Evolutionary conservation across 2,113 vertebrate species (phyloP).

Genomic region (Rana temporaria): DNA sequence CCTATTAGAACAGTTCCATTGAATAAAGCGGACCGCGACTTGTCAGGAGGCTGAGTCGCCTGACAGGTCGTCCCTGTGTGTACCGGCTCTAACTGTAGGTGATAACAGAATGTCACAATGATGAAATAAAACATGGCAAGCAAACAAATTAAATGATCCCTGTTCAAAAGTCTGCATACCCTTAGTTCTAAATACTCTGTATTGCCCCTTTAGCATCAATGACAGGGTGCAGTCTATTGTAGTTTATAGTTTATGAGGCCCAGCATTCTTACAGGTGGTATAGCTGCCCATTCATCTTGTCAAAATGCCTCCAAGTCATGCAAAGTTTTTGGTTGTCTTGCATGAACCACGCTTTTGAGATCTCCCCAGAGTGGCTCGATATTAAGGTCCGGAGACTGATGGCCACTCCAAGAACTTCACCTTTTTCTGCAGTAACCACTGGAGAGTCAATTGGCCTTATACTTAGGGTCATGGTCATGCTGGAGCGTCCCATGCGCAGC

Average conservation of each 20-base stretch:
- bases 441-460: not conserved
- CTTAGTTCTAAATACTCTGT: not conserved
- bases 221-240: not conserved
- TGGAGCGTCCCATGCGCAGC: too few species aligned
- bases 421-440: not conserved
- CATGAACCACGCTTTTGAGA: not conserved
- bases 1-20: too few species aligned
- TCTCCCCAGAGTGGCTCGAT: not conserved
- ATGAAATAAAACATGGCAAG: not conserved
- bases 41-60: too few species aligned
- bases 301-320: too few species aligned
- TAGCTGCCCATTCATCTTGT: too few species aligned
- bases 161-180: not conserved
- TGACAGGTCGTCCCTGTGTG: too few species aligned
- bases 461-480: not conserved
- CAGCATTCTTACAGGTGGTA: too few species aligned
- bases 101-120: not conserved
- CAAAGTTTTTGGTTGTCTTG: too few species aligned
- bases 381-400: not conserved
- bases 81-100: too few species aligned
- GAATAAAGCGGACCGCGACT: too few species aligned
- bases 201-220: not conserved
- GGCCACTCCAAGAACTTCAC: not conserved
- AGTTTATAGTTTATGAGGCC: not conserved
- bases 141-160: not conserved